Evolutionary conservation across 1,140 invertebrate species (phyloP).

Genomic region (Pentalonia nigronervosa): DNA sequence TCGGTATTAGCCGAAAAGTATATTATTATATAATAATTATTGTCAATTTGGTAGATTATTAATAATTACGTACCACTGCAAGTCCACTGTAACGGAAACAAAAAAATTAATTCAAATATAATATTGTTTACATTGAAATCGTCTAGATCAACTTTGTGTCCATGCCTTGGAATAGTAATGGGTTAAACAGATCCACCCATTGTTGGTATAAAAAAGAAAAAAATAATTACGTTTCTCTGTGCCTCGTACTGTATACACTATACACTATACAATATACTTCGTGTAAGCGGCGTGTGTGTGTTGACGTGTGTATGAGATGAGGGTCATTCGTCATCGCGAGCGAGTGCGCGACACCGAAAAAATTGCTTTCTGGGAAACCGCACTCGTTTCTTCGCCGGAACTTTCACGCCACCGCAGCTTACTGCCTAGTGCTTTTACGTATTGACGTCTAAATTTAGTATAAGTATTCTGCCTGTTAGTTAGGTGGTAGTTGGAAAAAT

Average conservation of each 20-base stretch:
- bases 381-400: not conserved
- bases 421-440: not conserved
- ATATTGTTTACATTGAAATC: not conserved
- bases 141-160: not conserved
- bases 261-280: not conserved
- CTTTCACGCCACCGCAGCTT: not conserved
- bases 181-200: not conserved
- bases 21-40: not conserved
- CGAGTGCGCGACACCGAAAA: not conserved
- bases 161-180: not conserved
- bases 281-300: too few relatives aligned
- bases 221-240: not conserved
- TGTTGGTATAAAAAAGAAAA: not conserved
- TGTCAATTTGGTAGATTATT: not conserved
- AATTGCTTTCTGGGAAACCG: slow-evolving; percentile 24
- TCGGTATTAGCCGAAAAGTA: not conserved
- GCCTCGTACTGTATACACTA: not conserved
- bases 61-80: not conserved
- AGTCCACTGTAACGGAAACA: not conserved
- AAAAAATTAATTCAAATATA: not conserved
- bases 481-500: not conserved
- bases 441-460: slow-evolving; percentile 9
- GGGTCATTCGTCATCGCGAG: slow-evolving; percentile 7
- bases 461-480: not conserved
- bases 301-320: not conserved